phyloP scores from a whole-genome alignment of 2,113 vertebrate genomes.

The zebrafish (Danio rerio) region GRCz12tu NC_133180.1:14534501-14535000 shows the following conservation, averaged over 20 bases:
- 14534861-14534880: background rate
- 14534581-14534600: conserved; percentile 56
- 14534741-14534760: background rate
- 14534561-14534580: conserved; percentile 30
- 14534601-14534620: conserved; percentile 78
- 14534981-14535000: too few species aligned
- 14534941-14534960: too few species aligned
- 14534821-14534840: conserved; percentile 4
- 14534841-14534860: background rate
- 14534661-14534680: background rate
- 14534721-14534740: background rate
- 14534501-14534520: background rate
- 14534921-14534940: too few species aligned
- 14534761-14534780: background rate
- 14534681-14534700: background rate
- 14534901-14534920: too few species aligned
- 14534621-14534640: conserved; percentile 64
- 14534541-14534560: conserved; percentile 6
- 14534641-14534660: background rate
- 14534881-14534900: background rate
- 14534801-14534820: background rate
- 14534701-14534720: background rate
- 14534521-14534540: background rate
- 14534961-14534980: too few species aligned
- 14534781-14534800: conserved; percentile 1